Evolutionary conservation across 53 echinoderm and acorn worm species (phyloP).

Genomic region (Henricia sp.): DNA sequence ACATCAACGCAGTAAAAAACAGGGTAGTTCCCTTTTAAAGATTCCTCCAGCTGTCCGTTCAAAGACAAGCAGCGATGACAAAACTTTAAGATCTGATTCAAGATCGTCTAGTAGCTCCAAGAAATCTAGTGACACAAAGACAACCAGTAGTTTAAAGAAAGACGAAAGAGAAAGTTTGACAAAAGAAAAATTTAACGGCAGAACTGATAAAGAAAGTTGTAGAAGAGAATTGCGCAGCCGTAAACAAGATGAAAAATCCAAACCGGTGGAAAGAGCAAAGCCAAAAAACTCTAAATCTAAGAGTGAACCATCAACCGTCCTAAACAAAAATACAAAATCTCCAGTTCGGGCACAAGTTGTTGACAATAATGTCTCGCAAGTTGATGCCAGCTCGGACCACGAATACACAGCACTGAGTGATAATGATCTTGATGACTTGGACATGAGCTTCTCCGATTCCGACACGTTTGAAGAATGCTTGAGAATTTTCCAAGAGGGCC

Average conservation of each 20-base stretch:
- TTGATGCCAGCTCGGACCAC: constrained; percentile 19
- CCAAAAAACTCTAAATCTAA: neutral
- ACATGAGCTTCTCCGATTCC: constrained; percentile 64
- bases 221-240: too few species aligned
- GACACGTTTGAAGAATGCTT: constrained; percentile 90
- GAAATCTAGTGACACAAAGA: neutral
- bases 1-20: too few species aligned
- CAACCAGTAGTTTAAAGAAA: neutral
- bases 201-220: too few species aligned
- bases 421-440: constrained; percentile 34
- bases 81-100: too few species aligned
- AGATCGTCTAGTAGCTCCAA: neutral
- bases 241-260: neutral
- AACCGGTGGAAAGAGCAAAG: neutral
- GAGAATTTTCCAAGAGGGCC: constrained; percentile 83
- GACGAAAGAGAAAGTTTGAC: too few species aligned
- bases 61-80: too few species aligned
- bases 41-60: too few species aligned
- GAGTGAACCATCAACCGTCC: neutral
- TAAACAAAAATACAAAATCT: neutral
- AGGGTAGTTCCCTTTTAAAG: neutral
- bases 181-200: too few species aligned
- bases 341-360: neutral
- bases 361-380: neutral
- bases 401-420: constrained; percentile 41